phyloP scores from a whole-genome alignment of 53 echinoderm and acorn worm genomes.

The Crossaster papposus region DNA sequence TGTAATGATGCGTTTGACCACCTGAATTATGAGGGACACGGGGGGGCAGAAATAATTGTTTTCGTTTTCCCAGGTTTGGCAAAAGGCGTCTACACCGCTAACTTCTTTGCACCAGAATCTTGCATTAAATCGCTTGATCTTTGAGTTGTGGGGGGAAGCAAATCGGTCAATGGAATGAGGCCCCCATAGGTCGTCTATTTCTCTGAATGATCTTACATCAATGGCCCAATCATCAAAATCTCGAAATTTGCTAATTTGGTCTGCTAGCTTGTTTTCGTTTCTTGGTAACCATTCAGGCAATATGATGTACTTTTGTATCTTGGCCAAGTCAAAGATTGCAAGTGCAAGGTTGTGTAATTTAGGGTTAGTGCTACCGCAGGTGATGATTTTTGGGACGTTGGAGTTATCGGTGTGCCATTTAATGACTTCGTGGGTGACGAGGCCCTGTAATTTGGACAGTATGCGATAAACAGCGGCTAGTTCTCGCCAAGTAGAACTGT shows the following conservation, averaged over 20 bases:
- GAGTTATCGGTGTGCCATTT: slow-evolving; percentile 46
- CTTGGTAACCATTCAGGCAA: slow-evolving; percentile 40
- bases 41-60: slow-evolving; percentile 68
- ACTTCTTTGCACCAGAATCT: slow-evolving; percentile 58
- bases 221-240: slow-evolving; percentile 49
- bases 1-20: slow-evolving; percentile 36
- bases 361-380: slow-evolving; percentile 3
- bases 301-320: not conserved
- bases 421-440: slow-evolving; percentile 16
- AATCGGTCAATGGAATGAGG: slow-evolving; percentile 61
- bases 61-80: slow-evolving; percentile 26
- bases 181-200: slow-evolving; percentile 53
- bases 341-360: not conserved
- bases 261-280: slow-evolving; percentile 53
- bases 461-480: slow-evolving; percentile 32
- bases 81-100: slow-evolving; percentile 62
- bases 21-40: slow-evolving; percentile 44
- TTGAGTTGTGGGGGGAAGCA: slow-evolving; percentile 46
- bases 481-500: slow-evolving; percentile 62
- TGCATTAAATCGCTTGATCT: slow-evolving; percentile 22
- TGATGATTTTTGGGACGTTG: slow-evolving; percentile 28
- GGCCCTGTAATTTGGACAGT: not conserved
- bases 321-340: not conserved
- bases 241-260: slow-evolving; percentile 47
- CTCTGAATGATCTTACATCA: slow-evolving; percentile 28